These are phyloP conservation scores for Enteromius mattozi DNA, from an alignment of 2,797 vertebrate genomes.

Conservation along the genomic window DNA sequence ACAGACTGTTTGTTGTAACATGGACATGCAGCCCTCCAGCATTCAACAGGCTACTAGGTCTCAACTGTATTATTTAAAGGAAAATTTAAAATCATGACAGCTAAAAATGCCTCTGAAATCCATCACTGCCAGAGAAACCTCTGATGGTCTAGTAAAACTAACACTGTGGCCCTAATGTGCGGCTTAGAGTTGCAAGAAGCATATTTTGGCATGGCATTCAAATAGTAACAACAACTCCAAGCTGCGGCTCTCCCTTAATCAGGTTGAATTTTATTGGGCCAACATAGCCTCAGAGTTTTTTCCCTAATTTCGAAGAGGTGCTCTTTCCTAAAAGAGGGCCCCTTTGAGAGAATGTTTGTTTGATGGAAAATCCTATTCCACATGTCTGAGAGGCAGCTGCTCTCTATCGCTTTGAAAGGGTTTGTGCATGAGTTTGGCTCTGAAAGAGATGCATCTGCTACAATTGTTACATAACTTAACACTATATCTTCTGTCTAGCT, in stretches of 20 bases:
- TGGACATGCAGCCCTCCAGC: no score
- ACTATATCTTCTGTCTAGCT: constrained; percentile 60
- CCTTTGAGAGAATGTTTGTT: constrained; percentile 72
- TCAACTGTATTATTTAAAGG: neutral
- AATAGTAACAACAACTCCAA: constrained; percentile 37
- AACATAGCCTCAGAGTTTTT: constrained; percentile 68
- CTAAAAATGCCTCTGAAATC: neutral
- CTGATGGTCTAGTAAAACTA: constrained; percentile 15
- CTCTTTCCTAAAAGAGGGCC: constrained; percentile 72
- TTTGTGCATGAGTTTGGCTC: constrained; percentile 76
- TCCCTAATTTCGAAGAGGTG: constrained; percentile 54
- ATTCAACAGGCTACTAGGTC: neutral
- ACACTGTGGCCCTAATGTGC: constrained; percentile 26
- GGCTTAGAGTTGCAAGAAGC: neutral
- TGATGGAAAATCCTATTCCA: constrained; percentile 81
- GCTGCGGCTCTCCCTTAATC: constrained; percentile 57
- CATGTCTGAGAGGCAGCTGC: constrained; percentile 78
- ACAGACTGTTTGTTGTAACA: neutral
- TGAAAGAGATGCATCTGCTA: constrained; percentile 75
- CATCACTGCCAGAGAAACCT: constrained; percentile 6
- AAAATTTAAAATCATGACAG: neutral
- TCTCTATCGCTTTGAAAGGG: constrained; percentile 73
- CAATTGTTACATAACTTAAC: constrained; percentile 79
- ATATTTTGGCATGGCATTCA: constrained; percentile 18
- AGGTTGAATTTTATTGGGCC: constrained; percentile 64